Conservation (phyloP, 2,113 vertebrate species). For the Laticauda laticaudata region DNA sequence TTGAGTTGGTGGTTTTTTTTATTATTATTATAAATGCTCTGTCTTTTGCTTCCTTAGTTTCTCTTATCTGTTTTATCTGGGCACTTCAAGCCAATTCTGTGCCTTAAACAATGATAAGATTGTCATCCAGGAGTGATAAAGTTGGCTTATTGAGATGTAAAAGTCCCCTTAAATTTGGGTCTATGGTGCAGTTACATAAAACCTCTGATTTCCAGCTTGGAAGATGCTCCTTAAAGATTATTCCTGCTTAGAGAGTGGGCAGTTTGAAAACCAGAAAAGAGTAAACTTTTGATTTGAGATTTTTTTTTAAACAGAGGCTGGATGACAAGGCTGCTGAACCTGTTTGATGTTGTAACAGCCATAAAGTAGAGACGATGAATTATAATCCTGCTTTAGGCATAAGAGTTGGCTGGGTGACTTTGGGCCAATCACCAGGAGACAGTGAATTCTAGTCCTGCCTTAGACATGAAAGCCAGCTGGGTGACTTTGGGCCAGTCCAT, state of each 20-base stretch:
- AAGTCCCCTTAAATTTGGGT: background rate
- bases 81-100: rapidly evolving
- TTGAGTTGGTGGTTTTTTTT: background rate
- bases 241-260: constrained; percentile 48
- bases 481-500: no score
- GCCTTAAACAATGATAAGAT: rapidly evolving
- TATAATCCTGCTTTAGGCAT: no score
- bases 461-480: no score
- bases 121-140: background rate
- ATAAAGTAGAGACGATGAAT: background rate
- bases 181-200: constrained; percentile 1
- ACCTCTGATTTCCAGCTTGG: constrained; percentile 18
- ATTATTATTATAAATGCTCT: background rate
- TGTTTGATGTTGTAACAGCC: no score
- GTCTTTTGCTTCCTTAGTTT: rapidly evolving
- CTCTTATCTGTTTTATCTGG: rapidly evolving
- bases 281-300: background rate
- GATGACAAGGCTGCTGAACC: background rate
- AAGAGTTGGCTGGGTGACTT: no score
- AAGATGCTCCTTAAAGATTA: constrained; percentile 44
- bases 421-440: no score
- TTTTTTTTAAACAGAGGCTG: background rate
- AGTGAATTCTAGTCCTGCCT: no score
- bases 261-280: constrained; percentile 27
- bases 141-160: background rate